These are phyloP conservation scores for Eupsilia transversa DNA, from an alignment of 2,888 invertebrate genomes.

Conservation along the genomic window DNA sequence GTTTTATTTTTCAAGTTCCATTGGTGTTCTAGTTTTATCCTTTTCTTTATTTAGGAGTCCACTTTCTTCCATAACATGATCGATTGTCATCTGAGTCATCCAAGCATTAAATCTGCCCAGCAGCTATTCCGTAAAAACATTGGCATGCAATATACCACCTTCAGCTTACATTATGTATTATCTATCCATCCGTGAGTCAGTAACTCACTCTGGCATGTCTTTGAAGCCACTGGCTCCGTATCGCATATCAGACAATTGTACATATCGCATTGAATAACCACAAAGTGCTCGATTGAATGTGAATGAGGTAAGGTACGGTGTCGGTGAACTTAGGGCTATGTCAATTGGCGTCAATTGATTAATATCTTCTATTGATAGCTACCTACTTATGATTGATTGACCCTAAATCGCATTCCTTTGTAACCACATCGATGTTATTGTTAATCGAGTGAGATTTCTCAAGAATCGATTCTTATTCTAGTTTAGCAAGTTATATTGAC, in stretches of 20 bases:
- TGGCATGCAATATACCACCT: slow-evolving; percentile 6
- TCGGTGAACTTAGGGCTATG: slow-evolving; percentile 71
- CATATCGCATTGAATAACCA: slow-evolving; percentile 57
- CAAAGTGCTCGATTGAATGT: slow-evolving; percentile 65
- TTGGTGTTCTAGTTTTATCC: neutral
- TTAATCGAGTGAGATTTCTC: slow-evolving; percentile 25
- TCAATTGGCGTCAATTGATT: slow-evolving; percentile 74
- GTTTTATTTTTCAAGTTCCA: neutral
- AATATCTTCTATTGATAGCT: slow-evolving; percentile 54
- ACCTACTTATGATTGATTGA: slow-evolving; percentile 62
- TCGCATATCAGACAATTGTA: slow-evolving; percentile 49
- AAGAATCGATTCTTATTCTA: slow-evolving; percentile 15
- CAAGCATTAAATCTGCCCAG: neutral
- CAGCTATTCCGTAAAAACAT: slow-evolving; percentile 27
- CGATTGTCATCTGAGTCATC: slow-evolving; percentile 5
- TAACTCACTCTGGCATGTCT: slow-evolving; percentile 44
- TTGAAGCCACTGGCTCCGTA: slow-evolving; percentile 49
- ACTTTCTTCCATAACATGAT: neutral
- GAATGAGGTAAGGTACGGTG: slow-evolving; percentile 70
- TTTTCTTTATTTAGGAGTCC: neutral
- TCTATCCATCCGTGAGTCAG: slow-evolving; percentile 42
- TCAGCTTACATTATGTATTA: slow-evolving; percentile 39
- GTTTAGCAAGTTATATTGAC: slow-evolving; percentile 7
- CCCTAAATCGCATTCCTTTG: slow-evolving; percentile 49
- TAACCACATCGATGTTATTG: slow-evolving; percentile 1